Evolutionary conservation across 2,888 invertebrate genomes (phyloP), one percentile per base, ranked within the genome.

Genomic region (Sesia bembeciformis): DNA sequence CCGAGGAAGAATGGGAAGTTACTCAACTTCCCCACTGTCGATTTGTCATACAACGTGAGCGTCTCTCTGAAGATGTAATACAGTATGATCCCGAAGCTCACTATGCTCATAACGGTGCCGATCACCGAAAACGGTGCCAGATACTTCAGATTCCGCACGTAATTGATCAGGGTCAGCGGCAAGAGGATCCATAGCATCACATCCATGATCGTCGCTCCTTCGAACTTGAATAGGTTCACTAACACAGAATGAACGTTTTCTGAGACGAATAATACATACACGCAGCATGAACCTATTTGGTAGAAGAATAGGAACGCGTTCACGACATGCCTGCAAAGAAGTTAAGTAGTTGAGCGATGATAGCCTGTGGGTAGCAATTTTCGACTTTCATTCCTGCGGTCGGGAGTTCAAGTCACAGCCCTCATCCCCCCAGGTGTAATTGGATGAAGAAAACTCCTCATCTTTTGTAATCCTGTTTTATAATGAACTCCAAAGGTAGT

Each of bases 211-310:
- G 91, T 88, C 4, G 93, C 77, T 3, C 79, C 72, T 0, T 84
- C 68, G 0, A 90, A 74, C 3, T 78, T 69, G 58, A 88, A 84
- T 65, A 93, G 91, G 38, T 90, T 79, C 49, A 89, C 89, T 7
- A 91, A 80, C 6, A 96, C 94, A 63, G 84, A 90, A 72, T 94
- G 91, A n/a, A 98, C 91, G 80, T 97, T 98, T 58, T 93, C 93
- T 0, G 97, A 93, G 52, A 98, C 96, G 78, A 98, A 99, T 0
- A 98, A 96, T 39, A 97, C 94, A 81, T 99, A 99, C 3, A 98
- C 98, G 78, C 98, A 98, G 78, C 98, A 98, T 52, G 97, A 96
- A 52, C 99, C 99, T 66, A 98, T 90, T 81, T 99, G 98, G 67
- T 98, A 98, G 54, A 97, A 91, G 60, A 98, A 76, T 3, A 96